phyloP scores from a whole-genome alignment of 1,140 invertebrate genomes.

The Hyles euphorbiae region DNA sequence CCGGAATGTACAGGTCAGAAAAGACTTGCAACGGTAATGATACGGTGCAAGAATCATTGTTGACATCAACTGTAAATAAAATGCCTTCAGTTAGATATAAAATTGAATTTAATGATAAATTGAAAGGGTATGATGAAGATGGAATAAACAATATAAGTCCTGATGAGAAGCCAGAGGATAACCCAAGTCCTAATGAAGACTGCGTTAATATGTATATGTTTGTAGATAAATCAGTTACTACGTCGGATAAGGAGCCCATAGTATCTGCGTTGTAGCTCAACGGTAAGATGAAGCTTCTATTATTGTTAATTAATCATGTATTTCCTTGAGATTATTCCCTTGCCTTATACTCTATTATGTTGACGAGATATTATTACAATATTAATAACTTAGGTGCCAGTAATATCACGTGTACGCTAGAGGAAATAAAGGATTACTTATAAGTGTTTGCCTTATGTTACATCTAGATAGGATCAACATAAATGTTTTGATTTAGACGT shows the following conservation, averaged over 20 bases:
- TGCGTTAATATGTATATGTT: slow-evolving; percentile 69
- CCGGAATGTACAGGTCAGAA: slow-evolving; percentile 73
- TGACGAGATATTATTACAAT: too few species aligned
- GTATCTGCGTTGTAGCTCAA: slow-evolving; percentile 56
- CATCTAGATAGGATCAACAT: too few species aligned
- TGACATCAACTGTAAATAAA: slow-evolving; percentile 66
- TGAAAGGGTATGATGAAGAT: slow-evolving; percentile 52
- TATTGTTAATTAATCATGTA: too few species aligned
- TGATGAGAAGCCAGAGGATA: slow-evolving; percentile 58
- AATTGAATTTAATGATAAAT: slow-evolving; percentile 58
- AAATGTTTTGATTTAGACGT: too few species aligned
- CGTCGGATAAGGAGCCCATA: slow-evolving; percentile 64
- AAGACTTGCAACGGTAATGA: slow-evolving; percentile 84
- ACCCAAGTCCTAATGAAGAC: slow-evolving; percentile 62
- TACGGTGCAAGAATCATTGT: slow-evolving; percentile 82
- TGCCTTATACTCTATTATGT: too few species aligned
- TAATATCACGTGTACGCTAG: too few species aligned
- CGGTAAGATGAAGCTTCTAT: slow-evolving; percentile 36
- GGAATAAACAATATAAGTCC: slow-evolving; percentile 57
- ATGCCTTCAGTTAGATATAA: slow-evolving; percentile 63
- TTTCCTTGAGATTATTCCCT: too few species aligned
- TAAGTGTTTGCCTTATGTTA: too few species aligned
- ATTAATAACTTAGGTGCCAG: too few species aligned
- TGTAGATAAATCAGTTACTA: slow-evolving; percentile 56
- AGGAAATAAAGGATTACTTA: too few species aligned